Base-by-base conservation (phyloP, 2,113 vertebrate species). In the Apaloderma vittatum region DNA sequence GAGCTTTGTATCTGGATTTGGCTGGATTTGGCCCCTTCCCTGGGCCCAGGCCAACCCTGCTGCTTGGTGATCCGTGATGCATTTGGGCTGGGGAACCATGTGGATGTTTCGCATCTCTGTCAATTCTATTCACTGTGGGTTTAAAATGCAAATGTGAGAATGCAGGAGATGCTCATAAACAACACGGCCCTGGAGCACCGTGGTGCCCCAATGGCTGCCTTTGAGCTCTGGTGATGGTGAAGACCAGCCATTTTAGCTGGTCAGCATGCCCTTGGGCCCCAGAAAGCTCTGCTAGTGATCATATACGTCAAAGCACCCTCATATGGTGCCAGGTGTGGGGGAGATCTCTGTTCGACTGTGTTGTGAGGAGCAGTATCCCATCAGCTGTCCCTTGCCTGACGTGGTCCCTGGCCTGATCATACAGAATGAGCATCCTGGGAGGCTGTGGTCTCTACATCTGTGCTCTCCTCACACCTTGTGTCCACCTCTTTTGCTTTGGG, bases 311-410 rank as follows among this genome's bases (percentile, higher is more conserved):
- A 68, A 77, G 24, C 58, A 74, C 5, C 26, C 6, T 70, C 22
- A 58, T 15, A 20, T 19, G 6, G 34, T 85, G 70, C 21, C 26
- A 52, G 3, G 2, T 37, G 17, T 24, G 34, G 26, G 27, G 24
- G 12, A 19, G 24, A 34, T 55, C 18, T 49, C 48, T 0, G 0
- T 66, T 21, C 1, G 1, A 11, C 29, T 54, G 9, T 0, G 0
- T 10, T 5, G 16, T 13, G 46, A 29, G 40, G 5, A 72, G 43
- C 15, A 54, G n/a, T 65, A 63, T 75, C 15, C 49, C 0, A 0
- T 2, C 45, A 63, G 11, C 11, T 40, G 4, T 54, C 26, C 40
- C 40, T 40, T 40, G 40, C 32, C 6, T 27, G 36, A 55, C 32
- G 26, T 4, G 45, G 19, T 49, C 18, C 12, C 36, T 45, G 55